These are phyloP conservation scores for Leucozona laternaria DNA, from an alignment of 2,888 invertebrate species.

Conservation along the genomic window DNA sequence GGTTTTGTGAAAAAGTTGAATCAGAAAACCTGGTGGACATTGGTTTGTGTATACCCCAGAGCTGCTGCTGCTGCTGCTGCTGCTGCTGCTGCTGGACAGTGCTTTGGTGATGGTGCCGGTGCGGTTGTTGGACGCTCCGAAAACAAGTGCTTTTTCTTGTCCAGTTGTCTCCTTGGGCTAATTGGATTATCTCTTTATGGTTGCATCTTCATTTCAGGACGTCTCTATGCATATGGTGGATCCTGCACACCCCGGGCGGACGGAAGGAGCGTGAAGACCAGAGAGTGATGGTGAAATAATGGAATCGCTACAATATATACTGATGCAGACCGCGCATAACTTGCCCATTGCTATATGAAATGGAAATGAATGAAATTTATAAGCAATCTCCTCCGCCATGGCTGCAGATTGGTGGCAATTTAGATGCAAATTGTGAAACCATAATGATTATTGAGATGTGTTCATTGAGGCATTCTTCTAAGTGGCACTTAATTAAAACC, in stretches of 20 bases:
- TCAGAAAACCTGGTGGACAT: neutral
- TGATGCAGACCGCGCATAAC: neutral
- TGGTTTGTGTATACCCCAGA: neutral
- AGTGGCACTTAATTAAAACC: conserved; percentile 66
- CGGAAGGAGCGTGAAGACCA: neutral
- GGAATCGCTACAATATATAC: conserved; percentile 73
- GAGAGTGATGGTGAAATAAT: conserved; percentile 51
- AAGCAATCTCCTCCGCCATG: conserved; percentile 9
- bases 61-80: neutral
- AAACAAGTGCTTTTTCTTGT: conserved; percentile 82
- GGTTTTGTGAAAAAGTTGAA: conserved; percentile 33
- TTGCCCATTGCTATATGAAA: conserved; percentile 26
- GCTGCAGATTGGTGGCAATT: conserved; percentile 54
- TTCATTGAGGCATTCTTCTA: conserved; percentile 61
- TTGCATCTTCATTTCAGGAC: conserved; percentile 67
- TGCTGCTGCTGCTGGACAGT: conserved; percentile 26
- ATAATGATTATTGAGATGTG: conserved; percentile 67
- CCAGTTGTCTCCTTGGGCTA: conserved; percentile 80
- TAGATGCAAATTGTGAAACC: conserved; percentile 64
- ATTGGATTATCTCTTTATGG: conserved; percentile 80
- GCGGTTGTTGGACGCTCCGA: conserved; percentile 47
- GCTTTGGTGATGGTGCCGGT: neutral
- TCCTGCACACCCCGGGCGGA: neutral
- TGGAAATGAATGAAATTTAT: conserved; percentile 46
- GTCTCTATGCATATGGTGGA: neutral